Evolutionary conservation across 2,888 invertebrate genomes (phyloP).

Genomic region (Halictus quadricinctus): DNA sequence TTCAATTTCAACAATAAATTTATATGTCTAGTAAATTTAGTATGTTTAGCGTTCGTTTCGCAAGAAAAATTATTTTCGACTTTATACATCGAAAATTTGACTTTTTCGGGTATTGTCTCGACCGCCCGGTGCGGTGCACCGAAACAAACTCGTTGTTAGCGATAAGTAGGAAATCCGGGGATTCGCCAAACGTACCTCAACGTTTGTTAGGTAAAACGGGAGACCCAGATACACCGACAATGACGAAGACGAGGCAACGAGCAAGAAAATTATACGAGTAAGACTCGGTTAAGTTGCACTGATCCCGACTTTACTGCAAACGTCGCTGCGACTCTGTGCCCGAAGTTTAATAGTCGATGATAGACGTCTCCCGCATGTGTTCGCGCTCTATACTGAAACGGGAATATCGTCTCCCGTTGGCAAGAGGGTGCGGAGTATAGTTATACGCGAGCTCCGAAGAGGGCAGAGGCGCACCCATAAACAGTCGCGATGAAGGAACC

Average conservation of each 20-base stretch:
- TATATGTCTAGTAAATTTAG: not conserved
- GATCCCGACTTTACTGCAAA: conserved; percentile 11
- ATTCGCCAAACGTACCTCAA: not conserved
- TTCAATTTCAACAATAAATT: not conserved
- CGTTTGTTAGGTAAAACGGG: not conserved
- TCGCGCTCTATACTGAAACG: not conserved
- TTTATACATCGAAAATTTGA: not conserved
- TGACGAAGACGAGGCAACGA: not conserved
- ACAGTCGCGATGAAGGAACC: not conserved
- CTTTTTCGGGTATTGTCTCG: not conserved
- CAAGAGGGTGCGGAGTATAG: not conserved
- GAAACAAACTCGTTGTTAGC: not conserved
- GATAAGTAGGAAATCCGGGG: not conserved
- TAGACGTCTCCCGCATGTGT: not conserved
- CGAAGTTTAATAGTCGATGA: conserved; percentile 1
- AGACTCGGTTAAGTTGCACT: conserved; percentile 11
- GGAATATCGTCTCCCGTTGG: not conserved
- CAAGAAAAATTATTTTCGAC: too few relatives aligned
- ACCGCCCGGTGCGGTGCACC: not conserved
- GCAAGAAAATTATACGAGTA: conserved; percentile 9
- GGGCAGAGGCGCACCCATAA: not conserved
- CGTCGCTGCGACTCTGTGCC: not conserved
- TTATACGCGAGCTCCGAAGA: not conserved
- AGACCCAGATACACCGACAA: conserved; percentile 2
- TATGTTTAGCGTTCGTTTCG: too few relatives aligned